Evolutionary conservation across 2,888 invertebrate genomes (phyloP), one percentile per base, ranked within the genome.

Genomic region (Sarcophaga variegata): DNA sequence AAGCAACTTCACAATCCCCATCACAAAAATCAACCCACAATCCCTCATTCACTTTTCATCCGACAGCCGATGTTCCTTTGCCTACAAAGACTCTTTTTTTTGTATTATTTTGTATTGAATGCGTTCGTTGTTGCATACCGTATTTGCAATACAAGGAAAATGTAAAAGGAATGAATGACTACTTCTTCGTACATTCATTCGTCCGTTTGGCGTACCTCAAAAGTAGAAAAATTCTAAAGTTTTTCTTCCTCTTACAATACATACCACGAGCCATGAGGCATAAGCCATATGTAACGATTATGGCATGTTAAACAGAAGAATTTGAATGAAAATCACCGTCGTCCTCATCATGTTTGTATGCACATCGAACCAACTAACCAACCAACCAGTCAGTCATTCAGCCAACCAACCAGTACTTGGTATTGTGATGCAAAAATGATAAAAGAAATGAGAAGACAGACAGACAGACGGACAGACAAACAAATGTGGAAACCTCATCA

Each of bases 31-130:
- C 75, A 81, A 27, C 45, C 59, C 49, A 17, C 49, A 27, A 67
- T 45, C 4, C 66, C 37, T 11, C 45, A 66, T 37, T 8, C 66
- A 72, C 47, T 64, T 66, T 17, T 1, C 60, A 74, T 4, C 4
- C 27, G 74, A 59, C 60, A 14, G 67, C 20, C 67, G 20, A 10
- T 1, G 14, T 17, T 70, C 47, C 37, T 64, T 80, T 78, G 45
- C 70, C 49, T 0, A 83, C 76, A 81, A 78, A 77, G 75, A 22
- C 22, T 22, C 22, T 22, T 22, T 76, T 81, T 63, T 71, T 70
- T 71, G 64, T 62, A 75, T 75, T 49, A 78, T 83, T 83, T 81
- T 87, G 78, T 84, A 87, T 78, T 66, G 75, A 82, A 79, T 87
- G 84, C 84, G 37, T 37, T 37, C 8, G 37, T 37, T 37, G 37